A percentile compares a stretch with the other conserved stretches of the same genome.
Evolutionary conservation across 2,797 vertebrate genomes (phyloP).

Genomic region (Halcyon leucocephala): DNA sequence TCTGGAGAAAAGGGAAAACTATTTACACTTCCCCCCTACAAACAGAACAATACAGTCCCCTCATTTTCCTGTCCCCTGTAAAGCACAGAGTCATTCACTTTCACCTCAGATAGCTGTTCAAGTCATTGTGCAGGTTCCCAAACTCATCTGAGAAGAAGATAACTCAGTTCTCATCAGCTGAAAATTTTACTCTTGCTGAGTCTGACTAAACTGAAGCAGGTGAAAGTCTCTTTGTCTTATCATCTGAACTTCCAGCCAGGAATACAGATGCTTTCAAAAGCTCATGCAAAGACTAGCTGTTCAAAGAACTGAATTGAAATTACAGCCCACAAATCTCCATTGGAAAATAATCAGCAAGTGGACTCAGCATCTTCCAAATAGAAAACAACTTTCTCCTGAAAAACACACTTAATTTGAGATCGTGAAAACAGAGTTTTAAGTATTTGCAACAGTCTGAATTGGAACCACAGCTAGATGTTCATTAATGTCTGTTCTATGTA

Average conservation of each 20-base stretch:
- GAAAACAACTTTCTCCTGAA: background rate
- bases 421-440: background rate
- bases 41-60: background rate
- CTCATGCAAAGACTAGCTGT: background rate
- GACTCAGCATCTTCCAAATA: background rate
- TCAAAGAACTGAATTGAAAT: background rate
- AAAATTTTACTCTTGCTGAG: background rate
- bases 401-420: background rate
- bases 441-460: background rate
- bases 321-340: background rate
- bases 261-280: background rate
- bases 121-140: background rate
- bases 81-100: background rate
- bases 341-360: background rate
- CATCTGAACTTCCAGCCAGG: background rate
- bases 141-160: background rate
- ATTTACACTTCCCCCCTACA: background rate
- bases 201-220: background rate
- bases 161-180: background rate
- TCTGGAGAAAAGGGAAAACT: background rate
- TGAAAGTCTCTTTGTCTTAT: background rate
- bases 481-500: background rate
- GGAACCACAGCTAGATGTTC: too few relatives aligned
- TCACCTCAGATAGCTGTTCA: background rate
- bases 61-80: background rate